Conservation (phyloP, 2,797 vertebrate genomes). For the Brotula barbata region DNA sequence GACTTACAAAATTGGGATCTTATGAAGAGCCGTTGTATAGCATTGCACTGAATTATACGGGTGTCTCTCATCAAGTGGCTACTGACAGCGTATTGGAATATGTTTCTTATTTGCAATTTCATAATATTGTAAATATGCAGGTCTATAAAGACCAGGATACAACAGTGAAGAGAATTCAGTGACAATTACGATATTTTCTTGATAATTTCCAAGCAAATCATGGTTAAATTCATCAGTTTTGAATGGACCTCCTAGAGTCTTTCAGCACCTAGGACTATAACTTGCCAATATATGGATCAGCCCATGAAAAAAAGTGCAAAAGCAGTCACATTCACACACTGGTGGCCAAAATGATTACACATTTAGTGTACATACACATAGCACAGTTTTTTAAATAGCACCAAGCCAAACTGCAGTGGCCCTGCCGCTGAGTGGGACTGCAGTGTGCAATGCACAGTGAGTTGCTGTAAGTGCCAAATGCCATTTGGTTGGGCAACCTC, state of each 20-base stretch:
- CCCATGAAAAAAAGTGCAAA: constrained; percentile 24
- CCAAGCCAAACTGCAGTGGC: constrained; percentile 37
- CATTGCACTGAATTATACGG: no score
- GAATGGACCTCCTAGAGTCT: constrained; percentile 14
- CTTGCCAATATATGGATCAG: constrained; percentile 2
- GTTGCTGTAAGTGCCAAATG: constrained; percentile 30
- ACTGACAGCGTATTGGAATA: no score
- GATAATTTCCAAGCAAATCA: no score
- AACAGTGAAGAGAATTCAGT: no score
- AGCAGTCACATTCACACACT: constrained; percentile 24
- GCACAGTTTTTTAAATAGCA: constrained; percentile 18
- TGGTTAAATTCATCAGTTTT: no score
- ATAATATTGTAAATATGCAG: no score
- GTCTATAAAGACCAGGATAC: no score
- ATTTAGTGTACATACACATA: constrained; percentile 36
- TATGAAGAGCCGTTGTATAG: no score
- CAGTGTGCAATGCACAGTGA: constrained; percentile 15
- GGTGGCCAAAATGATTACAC: constrained; percentile 41
- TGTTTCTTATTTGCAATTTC: no score
- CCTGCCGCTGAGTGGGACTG: constrained; percentile 10
- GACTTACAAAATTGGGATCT: no score
- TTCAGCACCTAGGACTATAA: constrained; percentile 11
- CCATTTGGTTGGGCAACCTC: constrained; percentile 43
- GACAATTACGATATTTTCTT: no score
- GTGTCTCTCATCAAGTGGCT: no score